Base-by-base conservation (phyloP, 1,140 invertebrate genomes). In the Ganaspis sp. region DNA sequence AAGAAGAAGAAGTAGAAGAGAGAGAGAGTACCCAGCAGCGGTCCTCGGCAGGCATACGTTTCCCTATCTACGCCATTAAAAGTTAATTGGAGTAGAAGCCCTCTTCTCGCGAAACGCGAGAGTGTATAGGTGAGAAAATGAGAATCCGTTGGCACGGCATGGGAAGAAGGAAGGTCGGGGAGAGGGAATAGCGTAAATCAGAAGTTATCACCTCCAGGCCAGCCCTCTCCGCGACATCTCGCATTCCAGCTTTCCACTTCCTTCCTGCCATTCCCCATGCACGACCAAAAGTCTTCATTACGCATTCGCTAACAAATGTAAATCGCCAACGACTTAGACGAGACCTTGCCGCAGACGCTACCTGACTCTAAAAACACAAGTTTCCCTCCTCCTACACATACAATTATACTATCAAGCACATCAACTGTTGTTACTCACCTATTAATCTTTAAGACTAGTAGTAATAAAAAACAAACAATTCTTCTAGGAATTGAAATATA, bases 21-120 rank as follows among this genome's bases (percentile, higher is more conserved):
- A 15, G 58, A 73, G 58, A 64, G 34, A 69, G 78, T 40, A 37
- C 70, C n/a, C 45, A 42, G 71, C 53, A 73, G 78, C 76, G 69
- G 40, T 69, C 76, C 72, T 72, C 76, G 79, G 75, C 75, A 77
- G 79, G 74, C 74, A 82, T 80, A 83, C 83, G 86, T 89, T 87
- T 87, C 82, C 84, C 85, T 87, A 88, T 88, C 86, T 87, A 78
- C 74, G 79, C 85, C 85, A 87, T 89, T 87, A 89, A 89, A 89
- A 89, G 84, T 89, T 89, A 89, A 89, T 89, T 87, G 86, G 85
- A 89, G 87, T 87, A 86, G 81, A 87, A 87, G 87, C 83, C 84
- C 80, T 79, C 72, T 79, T 81, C 78, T 69, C 73, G 75, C 78
- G 77, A 78, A 79, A 80, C 74, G 73, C 72, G 19, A 38, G 77